Evolutionary conservation across 2,888 invertebrate species (phyloP).

Genomic region (Nephrotoma flavescens): DNA sequence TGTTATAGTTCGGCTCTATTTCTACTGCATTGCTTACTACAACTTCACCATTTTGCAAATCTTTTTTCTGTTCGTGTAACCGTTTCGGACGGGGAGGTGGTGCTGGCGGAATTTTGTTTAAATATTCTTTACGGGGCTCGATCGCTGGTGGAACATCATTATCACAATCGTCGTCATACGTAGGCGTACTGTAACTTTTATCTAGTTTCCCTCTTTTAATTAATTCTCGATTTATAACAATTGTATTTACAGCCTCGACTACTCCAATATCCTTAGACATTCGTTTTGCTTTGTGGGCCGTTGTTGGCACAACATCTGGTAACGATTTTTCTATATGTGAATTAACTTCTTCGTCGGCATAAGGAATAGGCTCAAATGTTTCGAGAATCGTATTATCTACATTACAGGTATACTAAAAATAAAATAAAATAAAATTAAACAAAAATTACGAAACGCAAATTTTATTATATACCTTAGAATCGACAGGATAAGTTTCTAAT

Average conservation of each 20-base stretch:
- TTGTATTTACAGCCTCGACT: constrained; percentile 22
- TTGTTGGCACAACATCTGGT: neutral
- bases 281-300: neutral
- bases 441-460: neutral
- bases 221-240: constrained; percentile 10
- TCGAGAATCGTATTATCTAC: constrained; percentile 31
- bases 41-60: neutral
- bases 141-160: constrained; percentile 29
- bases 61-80: constrained; percentile 17
- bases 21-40: neutral
- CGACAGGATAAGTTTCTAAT: constrained; percentile 25
- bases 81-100: constrained; percentile 32
- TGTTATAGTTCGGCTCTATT: neutral
- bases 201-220: constrained; percentile 43
- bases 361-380: constrained; percentile 31
- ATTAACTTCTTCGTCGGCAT: constrained; percentile 27
- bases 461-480: constrained; percentile 23
- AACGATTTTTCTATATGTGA: neutral
- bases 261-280: constrained; percentile 2
- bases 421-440: constrained; percentile 1
- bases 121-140: constrained; percentile 29
- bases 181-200: constrained; percentile 71
- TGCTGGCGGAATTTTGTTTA: constrained; percentile 28
- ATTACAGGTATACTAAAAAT: constrained; percentile 20
- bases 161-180: constrained; percentile 48